A percentile compares a stretch with the other conserved stretches of the same genome.
Conservation (phyloP, 30 jellyfish, hydroid and myxozoan species). For the Pelagia noctiluca region DNA sequence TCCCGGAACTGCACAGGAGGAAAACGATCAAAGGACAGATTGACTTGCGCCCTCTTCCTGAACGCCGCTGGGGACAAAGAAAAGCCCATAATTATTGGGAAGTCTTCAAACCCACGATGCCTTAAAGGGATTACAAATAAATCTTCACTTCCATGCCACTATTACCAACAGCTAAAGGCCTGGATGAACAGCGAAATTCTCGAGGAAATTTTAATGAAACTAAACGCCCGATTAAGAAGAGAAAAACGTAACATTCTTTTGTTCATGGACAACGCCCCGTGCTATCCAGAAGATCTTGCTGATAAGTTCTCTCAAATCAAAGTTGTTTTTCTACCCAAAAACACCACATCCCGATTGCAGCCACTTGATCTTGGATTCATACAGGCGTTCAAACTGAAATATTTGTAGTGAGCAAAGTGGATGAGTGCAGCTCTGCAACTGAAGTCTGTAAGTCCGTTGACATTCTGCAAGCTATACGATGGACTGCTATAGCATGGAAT, state of each 20-base stretch:
- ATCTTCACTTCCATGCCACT: conserved; percentile 23
- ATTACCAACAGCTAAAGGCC: conserved; percentile 56
- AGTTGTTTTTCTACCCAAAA: conserved; percentile 41
- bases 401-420: too few relatives aligned
- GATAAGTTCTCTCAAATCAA: conserved; percentile 48
- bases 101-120: too few relatives aligned
- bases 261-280: conserved; percentile 73
- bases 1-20: conserved; percentile 29
- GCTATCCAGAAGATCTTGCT: conserved; percentile 61
- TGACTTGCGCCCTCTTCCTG: conserved; percentile 42
- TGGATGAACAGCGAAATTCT: conserved; percentile 68
- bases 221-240: conserved; percentile 24
- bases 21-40: conserved; percentile 46
- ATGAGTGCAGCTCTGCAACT: too few relatives aligned
- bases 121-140: conserved; percentile 13
- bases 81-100: too few relatives aligned
- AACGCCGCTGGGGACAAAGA: conserved; percentile 56
- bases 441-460: too few relatives aligned
- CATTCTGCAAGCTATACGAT: too few relatives aligned
- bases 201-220: conserved; percentile 35
- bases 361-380: conserved; percentile 69
- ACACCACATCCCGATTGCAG: conserved; percentile 65
- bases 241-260: conserved; percentile 25
- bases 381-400: too few relatives aligned
- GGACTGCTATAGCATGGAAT: too few relatives aligned